phyloP scores from a whole-genome alignment of 2,113 vertebrate species.

The Fukomys damarensis region DNA sequence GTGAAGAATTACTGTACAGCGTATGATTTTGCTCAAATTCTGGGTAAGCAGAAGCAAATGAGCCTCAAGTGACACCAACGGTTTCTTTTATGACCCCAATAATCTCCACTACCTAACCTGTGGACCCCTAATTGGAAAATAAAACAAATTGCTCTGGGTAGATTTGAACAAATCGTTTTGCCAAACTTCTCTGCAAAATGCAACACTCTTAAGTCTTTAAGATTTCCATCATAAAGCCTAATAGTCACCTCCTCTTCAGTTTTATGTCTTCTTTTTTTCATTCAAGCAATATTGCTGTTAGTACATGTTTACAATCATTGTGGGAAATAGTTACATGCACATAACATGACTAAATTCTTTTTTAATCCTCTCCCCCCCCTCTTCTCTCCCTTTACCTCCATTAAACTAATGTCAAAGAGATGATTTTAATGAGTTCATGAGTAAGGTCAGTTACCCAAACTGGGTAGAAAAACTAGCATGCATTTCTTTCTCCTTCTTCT shows the following conservation, averaged over 20 bases:
- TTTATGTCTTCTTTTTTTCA: neutral
- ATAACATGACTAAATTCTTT: neutral
- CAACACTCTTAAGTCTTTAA: neutral
- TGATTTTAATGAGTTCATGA: neutral
- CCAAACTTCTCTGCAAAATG: neutral
- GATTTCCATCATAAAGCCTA: neutral
- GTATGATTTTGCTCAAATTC: constrained; percentile 18
- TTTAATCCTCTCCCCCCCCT: neutral
- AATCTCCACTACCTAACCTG: neutral
- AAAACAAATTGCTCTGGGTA: neutral
- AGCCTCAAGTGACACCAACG: neutral
- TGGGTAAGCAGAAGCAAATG: neutral
- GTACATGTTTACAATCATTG: neutral
- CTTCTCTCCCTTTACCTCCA: neutral
- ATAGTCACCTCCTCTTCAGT: neutral
- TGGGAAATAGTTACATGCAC: neutral
- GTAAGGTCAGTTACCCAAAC: neutral
- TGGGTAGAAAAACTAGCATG: neutral
- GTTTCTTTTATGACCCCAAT: neutral
- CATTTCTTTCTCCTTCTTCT: neutral
- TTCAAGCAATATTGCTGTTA: neutral
- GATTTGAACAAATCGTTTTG: neutral
- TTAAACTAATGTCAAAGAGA: neutral
- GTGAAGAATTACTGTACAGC: constrained; percentile 7
- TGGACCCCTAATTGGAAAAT: neutral